These are phyloP conservation scores for Siniperca scherzeri DNA, from an alignment of 2,797 vertebrate genomes.

Conservation along the genomic window DNA sequence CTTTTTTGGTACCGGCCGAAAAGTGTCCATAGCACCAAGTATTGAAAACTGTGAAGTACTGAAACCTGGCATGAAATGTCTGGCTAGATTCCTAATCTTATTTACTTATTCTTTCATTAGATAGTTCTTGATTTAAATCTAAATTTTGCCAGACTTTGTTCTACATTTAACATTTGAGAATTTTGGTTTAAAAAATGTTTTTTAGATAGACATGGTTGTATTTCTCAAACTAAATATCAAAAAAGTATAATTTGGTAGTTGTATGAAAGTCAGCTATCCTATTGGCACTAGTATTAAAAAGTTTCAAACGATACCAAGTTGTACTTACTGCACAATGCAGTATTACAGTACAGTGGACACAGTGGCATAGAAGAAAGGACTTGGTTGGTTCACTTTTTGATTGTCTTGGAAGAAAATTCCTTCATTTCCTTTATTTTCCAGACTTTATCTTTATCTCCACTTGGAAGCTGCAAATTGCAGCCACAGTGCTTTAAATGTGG, in stretches of 20 bases:
- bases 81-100: not conserved
- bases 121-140: not conserved
- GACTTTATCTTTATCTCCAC: constrained; percentile 43
- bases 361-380: constrained; percentile 16
- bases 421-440: constrained; percentile 29
- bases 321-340: not conserved
- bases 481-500: constrained; percentile 38
- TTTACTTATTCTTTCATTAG: not conserved
- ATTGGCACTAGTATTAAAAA: not conserved
- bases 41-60: not conserved
- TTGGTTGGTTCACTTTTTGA: not conserved
- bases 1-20: not conserved
- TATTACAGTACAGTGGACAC: not conserved
- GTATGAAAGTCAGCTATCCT: not conserved
- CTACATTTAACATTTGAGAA: not conserved
- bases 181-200: not conserved
- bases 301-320: not conserved
- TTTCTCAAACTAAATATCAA: not conserved
- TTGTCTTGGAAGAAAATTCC: constrained; percentile 18
- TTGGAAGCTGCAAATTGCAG: constrained; percentile 31
- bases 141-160: not conserved
- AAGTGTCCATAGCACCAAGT: not conserved
- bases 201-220: not conserved
- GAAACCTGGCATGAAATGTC: not conserved
- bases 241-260: not conserved